These are phyloP conservation scores for Cosmorhoe ocellata DNA, from an alignment of 2,888 invertebrate species.

Conservation along the genomic window DNA sequence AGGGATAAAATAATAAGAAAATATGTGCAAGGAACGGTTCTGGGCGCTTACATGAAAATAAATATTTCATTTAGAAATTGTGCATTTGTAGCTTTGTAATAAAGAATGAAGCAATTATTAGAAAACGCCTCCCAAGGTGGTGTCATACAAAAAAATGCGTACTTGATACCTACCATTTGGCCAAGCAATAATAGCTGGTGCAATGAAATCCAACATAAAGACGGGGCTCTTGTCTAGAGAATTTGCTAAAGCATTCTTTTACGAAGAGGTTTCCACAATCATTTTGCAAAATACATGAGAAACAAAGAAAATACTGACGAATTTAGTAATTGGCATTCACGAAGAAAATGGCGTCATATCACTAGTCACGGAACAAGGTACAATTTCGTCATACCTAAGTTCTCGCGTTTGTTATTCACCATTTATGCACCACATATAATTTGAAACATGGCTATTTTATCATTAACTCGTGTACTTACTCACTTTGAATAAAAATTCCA, in stretches of 20 bases:
- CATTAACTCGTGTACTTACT: slow-evolving; percentile 68
- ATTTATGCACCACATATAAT: slow-evolving; percentile 57
- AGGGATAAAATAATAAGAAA: neutral
- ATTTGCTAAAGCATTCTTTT: slow-evolving; percentile 7
- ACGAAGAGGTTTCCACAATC: slow-evolving; percentile 1
- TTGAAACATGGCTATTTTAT: slow-evolving; percentile 56
- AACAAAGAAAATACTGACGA: slow-evolving; percentile 74
- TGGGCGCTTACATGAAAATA: too few species aligned
- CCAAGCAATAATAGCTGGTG: slow-evolving; percentile 31
- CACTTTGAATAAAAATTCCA: slow-evolving; percentile 81
- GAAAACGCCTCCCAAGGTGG: slow-evolving; percentile 65
- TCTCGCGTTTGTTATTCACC: slow-evolving; percentile 62
- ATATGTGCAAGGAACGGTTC: neutral
- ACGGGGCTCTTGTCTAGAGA: slow-evolving; percentile 4
- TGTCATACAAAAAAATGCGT: slow-evolving; percentile 74
- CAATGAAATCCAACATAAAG: slow-evolving; percentile 27
- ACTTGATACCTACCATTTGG: slow-evolving; percentile 39
- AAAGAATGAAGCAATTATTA: slow-evolving; percentile 43
- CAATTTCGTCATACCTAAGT: slow-evolving; percentile 73
- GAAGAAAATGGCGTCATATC: slow-evolving; percentile 84
- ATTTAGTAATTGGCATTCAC: slow-evolving; percentile 81
- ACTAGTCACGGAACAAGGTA: slow-evolving; percentile 82
- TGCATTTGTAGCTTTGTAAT: slow-evolving; percentile 1
- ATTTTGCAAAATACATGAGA: slow-evolving; percentile 30
- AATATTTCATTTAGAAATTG: too few species aligned